Conservation (phyloP, 1,140 invertebrate genomes). For the Nixonia krombeini region DNA sequence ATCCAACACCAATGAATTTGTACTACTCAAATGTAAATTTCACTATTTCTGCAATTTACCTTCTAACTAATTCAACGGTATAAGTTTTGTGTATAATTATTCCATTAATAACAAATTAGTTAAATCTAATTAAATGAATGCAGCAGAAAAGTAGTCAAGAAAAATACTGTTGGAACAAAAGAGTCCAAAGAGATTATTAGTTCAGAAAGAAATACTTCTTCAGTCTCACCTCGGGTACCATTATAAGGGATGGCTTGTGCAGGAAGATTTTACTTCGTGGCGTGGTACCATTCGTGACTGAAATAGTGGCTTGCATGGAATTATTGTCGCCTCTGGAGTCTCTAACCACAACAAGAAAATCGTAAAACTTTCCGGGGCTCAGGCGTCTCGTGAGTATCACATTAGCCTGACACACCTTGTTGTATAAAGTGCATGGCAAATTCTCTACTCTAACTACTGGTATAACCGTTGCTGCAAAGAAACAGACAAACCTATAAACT, state of each 20-base stretch:
- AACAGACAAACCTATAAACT: not conserved
- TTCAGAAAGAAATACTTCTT: too few species aligned
- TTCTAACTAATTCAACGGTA: too few species aligned
- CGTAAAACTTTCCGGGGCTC: conserved; percentile 83
- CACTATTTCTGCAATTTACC: not conserved
- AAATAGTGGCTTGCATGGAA: conserved; percentile 84
- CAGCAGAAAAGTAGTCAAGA: not conserved
- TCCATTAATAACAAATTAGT: too few species aligned
- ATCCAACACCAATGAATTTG: not conserved
- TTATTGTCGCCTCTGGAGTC: conserved; percentile 84
- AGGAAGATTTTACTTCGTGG: conserved; percentile 85
- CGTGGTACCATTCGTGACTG: conserved; percentile 85
- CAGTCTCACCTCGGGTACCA: conserved; percentile 82
- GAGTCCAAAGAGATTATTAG: too few species aligned
- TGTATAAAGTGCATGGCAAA: conserved; percentile 85
- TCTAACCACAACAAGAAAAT: conserved; percentile 83
- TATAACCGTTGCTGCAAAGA: conserved; percentile 74
- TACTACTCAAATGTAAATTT: not conserved
- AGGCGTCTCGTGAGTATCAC: conserved; percentile 82
- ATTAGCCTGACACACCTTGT: conserved; percentile 88
- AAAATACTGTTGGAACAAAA: too few species aligned
- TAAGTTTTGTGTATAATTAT: too few species aligned
- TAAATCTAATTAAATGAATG: conserved; percentile 15
- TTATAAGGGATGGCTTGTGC: conserved; percentile 84
- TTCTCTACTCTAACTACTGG: conserved; percentile 82